Conservation (phyloP, 2,113 vertebrate species). For the Larimichthys crocea region DNA sequence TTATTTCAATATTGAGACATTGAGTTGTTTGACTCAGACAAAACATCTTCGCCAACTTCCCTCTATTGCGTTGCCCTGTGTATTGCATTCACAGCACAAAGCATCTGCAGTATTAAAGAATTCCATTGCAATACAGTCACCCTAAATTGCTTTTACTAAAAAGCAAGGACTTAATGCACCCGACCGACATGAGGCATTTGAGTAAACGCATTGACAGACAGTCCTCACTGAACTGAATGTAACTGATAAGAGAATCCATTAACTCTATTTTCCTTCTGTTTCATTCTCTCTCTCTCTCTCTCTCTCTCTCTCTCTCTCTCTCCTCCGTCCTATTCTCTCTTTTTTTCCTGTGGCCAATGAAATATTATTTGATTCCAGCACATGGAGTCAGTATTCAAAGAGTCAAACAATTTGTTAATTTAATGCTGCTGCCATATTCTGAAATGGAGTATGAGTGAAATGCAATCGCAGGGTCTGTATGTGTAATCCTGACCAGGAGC, state of each 20-base stretch:
- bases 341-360: slow-evolving; percentile 53
- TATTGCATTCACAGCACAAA: slow-evolving; percentile 71
- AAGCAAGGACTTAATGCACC: slow-evolving; percentile 73
- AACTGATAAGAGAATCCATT: slow-evolving; percentile 81
- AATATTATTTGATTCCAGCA: slow-evolving; percentile 73
- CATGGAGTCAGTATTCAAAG: slow-evolving; percentile 64
- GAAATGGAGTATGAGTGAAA: slow-evolving; percentile 71
- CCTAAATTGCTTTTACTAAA: slow-evolving; percentile 78
- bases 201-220: slow-evolving; percentile 72
- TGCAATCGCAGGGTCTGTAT: slow-evolving; percentile 69
- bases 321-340: slow-evolving; percentile 38
- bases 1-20: slow-evolving; percentile 51
- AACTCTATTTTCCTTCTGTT: slow-evolving; percentile 73
- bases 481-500: slow-evolving; percentile 82
- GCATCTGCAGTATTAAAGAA: slow-evolving; percentile 70
- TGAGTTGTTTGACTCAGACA: slow-evolving; percentile 65
- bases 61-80: slow-evolving; percentile 57
- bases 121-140: slow-evolving; percentile 66
- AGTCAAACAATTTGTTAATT: slow-evolving; percentile 74
- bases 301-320: too few relatives aligned
- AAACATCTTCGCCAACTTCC: slow-evolving; percentile 49
- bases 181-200: slow-evolving; percentile 70
- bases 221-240: slow-evolving; percentile 76
- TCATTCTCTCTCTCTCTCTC: slow-evolving; percentile 58
- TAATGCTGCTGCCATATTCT: slow-evolving; percentile 74